Evolutionary conservation across 2,888 invertebrate genomes (phyloP).

Genomic region (Eulithis testata): DNA sequence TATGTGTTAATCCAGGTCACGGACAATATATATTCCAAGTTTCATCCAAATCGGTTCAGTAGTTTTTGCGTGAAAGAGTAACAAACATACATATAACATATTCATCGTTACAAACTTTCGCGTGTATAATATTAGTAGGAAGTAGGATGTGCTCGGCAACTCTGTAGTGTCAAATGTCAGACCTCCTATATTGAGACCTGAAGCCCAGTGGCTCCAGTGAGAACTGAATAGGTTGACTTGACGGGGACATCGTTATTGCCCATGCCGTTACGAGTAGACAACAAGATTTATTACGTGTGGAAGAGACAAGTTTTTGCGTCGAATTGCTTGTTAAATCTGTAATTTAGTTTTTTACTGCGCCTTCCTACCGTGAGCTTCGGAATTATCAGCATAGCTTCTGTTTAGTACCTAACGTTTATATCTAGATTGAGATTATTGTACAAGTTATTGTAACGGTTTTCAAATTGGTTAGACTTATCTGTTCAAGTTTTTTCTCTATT

Average conservation of each 20-base stretch:
- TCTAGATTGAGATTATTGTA: not conserved
- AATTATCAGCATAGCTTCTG: slow-evolving; percentile 28
- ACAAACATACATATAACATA: too few relatives aligned
- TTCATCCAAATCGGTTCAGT: too few relatives aligned
- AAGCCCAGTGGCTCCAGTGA: slow-evolving; percentile 27
- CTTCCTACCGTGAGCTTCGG: slow-evolving; percentile 39
- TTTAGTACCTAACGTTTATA: slow-evolving; percentile 7
- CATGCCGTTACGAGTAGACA: slow-evolving; percentile 41
- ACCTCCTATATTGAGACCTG: slow-evolving; percentile 30
- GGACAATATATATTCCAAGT: too few relatives aligned
- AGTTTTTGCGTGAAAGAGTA: too few relatives aligned
- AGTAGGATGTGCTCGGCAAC: not conserved
- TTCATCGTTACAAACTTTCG: too few relatives aligned
- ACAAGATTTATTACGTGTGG: slow-evolving; percentile 58
- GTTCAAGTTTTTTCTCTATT: not conserved
- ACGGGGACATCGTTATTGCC: slow-evolving; percentile 40
- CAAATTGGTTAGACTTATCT: not conserved
- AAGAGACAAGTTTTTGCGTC: slow-evolving; percentile 49
- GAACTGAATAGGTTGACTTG: slow-evolving; percentile 31
- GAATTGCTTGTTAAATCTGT: slow-evolving; percentile 55
- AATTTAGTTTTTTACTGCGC: slow-evolving; percentile 56
- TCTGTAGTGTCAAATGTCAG: slow-evolving; percentile 27
- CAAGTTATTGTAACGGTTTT: not conserved
- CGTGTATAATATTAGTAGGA: too few relatives aligned
- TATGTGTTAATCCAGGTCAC: too few relatives aligned